Evolutionary conservation across 2,888 invertebrate species (phyloP), one percentile per base, ranked within the genome.

Genomic region (Uloborus plumipes): DNA sequence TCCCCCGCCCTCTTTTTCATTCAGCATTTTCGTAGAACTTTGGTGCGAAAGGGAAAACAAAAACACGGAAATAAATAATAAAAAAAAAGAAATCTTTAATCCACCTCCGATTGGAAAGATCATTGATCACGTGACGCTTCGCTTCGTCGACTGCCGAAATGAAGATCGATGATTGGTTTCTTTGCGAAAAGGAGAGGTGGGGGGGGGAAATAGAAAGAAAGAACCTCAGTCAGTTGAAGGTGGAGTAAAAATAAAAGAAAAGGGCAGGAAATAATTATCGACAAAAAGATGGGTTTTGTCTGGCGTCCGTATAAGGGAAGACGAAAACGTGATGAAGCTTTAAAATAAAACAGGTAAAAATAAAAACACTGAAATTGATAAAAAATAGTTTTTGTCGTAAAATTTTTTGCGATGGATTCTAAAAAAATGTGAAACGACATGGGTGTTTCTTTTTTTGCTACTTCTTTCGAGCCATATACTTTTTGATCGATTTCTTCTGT

Each of bases 71-170:
- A 39, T 39, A 39, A 39, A 39, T 39, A 65, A 31, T 22, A 65
- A 58, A 16, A n/a, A n/a, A n/a, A 58, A 55, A 74, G 66, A 49
- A 26, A 69, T 73, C 70, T 74, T 81, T 81, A 81, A 81, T 81
- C 74, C 80, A n/a, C 69, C 69, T 80, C 79, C 74, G 80, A 81
- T 81, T 75, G 80, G 80, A 74, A 74, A 70, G 74, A n/a, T n/a
- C 70, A 81, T 74, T 81, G 80, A 81, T 81, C 74, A 75, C 74
- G 80, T 74, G 74, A 65, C 74, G 66, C 70, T 26, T 75, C 80
- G 80, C 69, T 74, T 64, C 64, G 66, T 58, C 64, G 58, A 65
- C 49, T 53, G 61, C 18, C 26, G 67, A 73, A 74, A 80, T 80
- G 80, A 80, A 74, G 74, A 81, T 81, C 59, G 74, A 81, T 81